Evolutionary conservation across 1,140 invertebrate genomes (phyloP).

Genomic region (Mizuhopecten yessoensis): DNA sequence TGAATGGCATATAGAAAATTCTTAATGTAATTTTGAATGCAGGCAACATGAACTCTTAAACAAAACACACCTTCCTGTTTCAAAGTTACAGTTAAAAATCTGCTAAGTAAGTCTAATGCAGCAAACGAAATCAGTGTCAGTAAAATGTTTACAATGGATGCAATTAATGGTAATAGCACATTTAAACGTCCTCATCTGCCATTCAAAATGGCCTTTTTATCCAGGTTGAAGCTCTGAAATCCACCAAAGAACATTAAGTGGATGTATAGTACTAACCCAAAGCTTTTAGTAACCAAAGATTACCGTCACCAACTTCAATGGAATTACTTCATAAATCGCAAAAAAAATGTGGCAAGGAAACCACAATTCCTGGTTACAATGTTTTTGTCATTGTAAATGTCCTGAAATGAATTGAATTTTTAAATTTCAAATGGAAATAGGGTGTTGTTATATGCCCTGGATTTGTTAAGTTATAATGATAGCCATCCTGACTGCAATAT

Average conservation of each 20-base stretch:
- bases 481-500: not conserved
- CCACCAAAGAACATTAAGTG: not conserved
- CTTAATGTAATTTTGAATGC: not conserved
- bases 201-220: conserved; percentile 35
- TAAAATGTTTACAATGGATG: conserved; percentile 35
- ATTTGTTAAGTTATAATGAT: not conserved
- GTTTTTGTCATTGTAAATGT: not conserved
- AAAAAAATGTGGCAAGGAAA: not conserved
- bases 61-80: not conserved
- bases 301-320: conserved; percentile 20
- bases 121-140: not conserved
- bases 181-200: conserved; percentile 1
- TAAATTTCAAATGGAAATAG: not conserved
- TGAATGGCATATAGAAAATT: not conserved
- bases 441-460: not conserved
- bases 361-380: not conserved
- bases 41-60: conserved; percentile 3
- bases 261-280: conserved; percentile 13
- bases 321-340: conserved; percentile 9
- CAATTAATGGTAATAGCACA: conserved; percentile 13
- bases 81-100: not conserved
- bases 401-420: not conserved
- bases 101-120: conserved; percentile 3
- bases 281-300: conserved; percentile 34
- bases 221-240: not conserved